Evolutionary conservation across 2,113 vertebrate genomes (phyloP).

Genomic region (Aviceda subcristata): DNA sequence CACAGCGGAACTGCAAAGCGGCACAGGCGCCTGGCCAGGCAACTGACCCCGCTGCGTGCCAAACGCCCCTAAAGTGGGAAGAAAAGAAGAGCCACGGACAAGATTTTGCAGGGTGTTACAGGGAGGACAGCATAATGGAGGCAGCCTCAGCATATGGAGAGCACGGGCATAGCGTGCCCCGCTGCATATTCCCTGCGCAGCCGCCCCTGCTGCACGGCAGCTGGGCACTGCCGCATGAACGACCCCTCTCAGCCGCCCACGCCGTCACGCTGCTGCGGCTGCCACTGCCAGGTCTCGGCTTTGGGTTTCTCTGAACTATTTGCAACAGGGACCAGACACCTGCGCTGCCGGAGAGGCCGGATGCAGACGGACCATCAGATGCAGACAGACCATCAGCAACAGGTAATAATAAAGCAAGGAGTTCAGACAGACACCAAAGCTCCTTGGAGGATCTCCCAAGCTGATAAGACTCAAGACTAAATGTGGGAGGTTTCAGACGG

Average conservation of each 20-base stretch:
- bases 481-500: not conserved
- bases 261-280: fast-evolving
- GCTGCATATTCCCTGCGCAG: not conserved
- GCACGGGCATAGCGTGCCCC: fast-evolving
- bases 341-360: fast-evolving
- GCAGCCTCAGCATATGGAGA: not conserved
- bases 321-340: not conserved
- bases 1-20: not conserved
- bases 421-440: not conserved
- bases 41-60: not conserved
- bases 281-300: not conserved
- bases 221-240: fast-evolving
- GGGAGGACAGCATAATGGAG: too few species aligned
- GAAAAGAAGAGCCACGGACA: not conserved
- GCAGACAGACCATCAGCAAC: not conserved
- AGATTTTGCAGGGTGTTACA: not conserved
- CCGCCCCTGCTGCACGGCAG: not conserved
- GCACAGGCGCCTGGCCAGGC: not conserved
- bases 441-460: not conserved
- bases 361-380: not conserved
- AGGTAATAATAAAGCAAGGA: too few species aligned
- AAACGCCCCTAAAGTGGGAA: not conserved
- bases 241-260: not conserved
- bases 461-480: not conserved
- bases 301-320: too few species aligned